phyloP scores from a whole-genome alignment of 2,113 vertebrate species.

The Cisticola juncidis region DNA sequence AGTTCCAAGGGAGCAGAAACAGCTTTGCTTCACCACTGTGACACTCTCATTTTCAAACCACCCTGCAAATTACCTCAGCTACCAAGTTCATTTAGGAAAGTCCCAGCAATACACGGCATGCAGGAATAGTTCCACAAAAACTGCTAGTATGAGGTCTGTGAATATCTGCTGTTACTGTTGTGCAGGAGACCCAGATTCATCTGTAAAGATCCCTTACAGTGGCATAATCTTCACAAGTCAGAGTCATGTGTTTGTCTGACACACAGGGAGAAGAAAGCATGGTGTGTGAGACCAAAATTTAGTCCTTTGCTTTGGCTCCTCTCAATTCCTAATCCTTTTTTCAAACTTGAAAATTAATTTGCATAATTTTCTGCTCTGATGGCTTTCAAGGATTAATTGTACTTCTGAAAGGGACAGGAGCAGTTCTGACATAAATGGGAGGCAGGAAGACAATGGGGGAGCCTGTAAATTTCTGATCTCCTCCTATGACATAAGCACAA shows the following conservation, averaged over 20 bases:
- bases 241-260: not conserved
- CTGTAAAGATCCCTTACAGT: not conserved
- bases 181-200: not conserved
- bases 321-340: constrained; percentile 4
- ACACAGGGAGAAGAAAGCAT: not conserved
- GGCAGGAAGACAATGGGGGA: not conserved
- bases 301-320: not conserved
- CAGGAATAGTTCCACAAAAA: not conserved
- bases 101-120: not conserved
- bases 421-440: not conserved
- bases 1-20: not conserved
- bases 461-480: not conserved
- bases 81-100: not conserved
- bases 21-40: not conserved
- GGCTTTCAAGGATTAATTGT: constrained; percentile 9
- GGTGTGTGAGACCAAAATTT: not conserved
- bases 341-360: constrained; percentile 34
- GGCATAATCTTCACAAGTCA: not conserved
- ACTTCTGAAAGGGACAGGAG: not conserved
- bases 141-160: not conserved
- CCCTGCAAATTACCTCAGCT: not conserved
- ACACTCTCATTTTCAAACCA: not conserved
- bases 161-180: not conserved
- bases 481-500: not conserved
- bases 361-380: not conserved